Conservation (phyloP, 2,113 vertebrate genomes). For the Chinchilla lanigera region DNA sequence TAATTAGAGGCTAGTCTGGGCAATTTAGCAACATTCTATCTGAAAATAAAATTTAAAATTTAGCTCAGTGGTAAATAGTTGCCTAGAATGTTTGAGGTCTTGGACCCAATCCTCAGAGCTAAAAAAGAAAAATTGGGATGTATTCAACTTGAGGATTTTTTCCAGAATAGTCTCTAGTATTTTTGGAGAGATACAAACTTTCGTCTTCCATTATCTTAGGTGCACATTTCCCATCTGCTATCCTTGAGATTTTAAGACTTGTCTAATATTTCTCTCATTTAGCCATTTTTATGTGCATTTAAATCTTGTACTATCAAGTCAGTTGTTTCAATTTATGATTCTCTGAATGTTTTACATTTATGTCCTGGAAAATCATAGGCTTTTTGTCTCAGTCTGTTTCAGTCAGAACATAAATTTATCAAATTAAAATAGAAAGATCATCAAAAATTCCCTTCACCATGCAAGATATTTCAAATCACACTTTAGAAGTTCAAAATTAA, state of each 20-base stretch:
- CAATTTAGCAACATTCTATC: neutral
- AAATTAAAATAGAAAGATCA: constrained; percentile 64
- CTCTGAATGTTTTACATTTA: constrained; percentile 16
- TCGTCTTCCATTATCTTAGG: neutral
- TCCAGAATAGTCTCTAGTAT: neutral
- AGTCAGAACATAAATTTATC: constrained; percentile 53
- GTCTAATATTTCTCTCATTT: neutral
- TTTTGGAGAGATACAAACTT: neutral
- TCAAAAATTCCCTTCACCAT: constrained; percentile 63
- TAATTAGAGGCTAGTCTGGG: neutral
- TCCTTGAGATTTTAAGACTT: neutral
- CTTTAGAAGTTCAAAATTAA: constrained; percentile 36
- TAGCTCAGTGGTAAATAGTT: neutral
- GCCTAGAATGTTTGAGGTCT: neutral
- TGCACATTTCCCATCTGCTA: neutral
- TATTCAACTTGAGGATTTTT: neutral
- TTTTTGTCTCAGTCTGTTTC: constrained; percentile 51
- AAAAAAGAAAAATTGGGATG: neutral
- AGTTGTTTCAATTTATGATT: constrained; percentile 33
- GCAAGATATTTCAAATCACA: constrained; percentile 47
- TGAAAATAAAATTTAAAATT: neutral
- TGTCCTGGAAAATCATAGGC: constrained; percentile 16
- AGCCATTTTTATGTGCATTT: neutral
- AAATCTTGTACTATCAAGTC: neutral
- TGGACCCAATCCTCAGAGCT: neutral